These are phyloP conservation scores for Aspidoscelis tigris DNA, from an alignment of 2,113 vertebrate species.

Conservation along the genomic window DNA sequence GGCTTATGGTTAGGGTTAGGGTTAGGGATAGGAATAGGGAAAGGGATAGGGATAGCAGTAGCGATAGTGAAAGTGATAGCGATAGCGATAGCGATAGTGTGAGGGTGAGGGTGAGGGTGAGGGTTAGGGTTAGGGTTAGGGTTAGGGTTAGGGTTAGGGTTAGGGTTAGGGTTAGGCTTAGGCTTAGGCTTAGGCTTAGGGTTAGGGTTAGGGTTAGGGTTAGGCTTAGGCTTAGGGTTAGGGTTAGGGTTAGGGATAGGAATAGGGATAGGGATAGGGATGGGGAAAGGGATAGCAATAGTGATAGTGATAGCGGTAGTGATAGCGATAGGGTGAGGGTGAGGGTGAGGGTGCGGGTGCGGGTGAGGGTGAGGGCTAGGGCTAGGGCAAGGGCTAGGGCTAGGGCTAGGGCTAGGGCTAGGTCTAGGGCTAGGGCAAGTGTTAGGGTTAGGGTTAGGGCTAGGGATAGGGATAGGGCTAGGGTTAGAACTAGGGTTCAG, in stretches of 20 bases:
- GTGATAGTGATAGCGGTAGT: neutral
- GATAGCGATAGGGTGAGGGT: slow-evolving; percentile 32
- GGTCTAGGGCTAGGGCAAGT: no score
- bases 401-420: neutral
- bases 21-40: no score
- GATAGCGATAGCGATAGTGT: slow-evolving; percentile 41
- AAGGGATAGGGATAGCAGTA: slow-evolving; percentile 25
- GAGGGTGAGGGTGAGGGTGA: slow-evolving; percentile 39
- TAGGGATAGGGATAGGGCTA: no score
- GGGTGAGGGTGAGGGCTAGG: slow-evolving; percentile 27
- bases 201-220: slow-evolving; percentile 17
- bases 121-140: slow-evolving; percentile 34
- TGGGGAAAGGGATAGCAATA: neutral
- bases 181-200: slow-evolving; percentile 36
- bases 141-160: slow-evolving; percentile 26
- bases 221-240: slow-evolving; percentile 7
- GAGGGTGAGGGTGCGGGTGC: slow-evolving; percentile 18
- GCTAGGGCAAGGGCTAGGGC: slow-evolving; percentile 33
- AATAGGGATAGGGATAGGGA: no score
- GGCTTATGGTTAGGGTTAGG: neutral
- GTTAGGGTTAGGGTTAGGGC: no score
- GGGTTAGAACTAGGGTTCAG: no score
- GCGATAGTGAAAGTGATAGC: slow-evolving; percentile 41
- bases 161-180: slow-evolving; percentile 41
- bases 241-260: slow-evolving; percentile 26